These are phyloP conservation scores for Manis pentadactyla DNA, from an alignment of 2,797 vertebrate genomes.

Conservation along the genomic window DNA sequence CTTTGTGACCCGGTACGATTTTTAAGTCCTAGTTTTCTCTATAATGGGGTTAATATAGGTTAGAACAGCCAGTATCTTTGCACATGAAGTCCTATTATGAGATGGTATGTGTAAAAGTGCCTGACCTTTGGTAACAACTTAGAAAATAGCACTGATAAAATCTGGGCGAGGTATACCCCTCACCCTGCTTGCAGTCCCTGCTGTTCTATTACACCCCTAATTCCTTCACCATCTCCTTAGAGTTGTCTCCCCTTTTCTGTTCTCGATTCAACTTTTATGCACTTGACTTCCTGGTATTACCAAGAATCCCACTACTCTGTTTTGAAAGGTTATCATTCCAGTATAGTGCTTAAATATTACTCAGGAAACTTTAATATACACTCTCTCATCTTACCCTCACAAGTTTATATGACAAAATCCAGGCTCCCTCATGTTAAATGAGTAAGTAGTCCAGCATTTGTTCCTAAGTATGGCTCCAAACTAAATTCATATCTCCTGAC, in stretches of 20 bases:
- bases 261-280: background rate
- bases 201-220: background rate
- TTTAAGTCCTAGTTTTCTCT: slow-evolving; percentile 1
- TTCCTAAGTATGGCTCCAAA: background rate
- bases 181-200: background rate
- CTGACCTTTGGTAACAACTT: background rate
- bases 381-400: background rate
- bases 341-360: background rate
- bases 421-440: background rate
- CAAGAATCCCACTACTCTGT: background rate
- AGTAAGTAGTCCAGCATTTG: background rate
- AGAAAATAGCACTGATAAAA: background rate
- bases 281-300: background rate
- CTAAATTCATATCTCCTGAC: background rate
- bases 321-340: slow-evolving; percentile 2
- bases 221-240: background rate
- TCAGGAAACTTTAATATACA: background rate
- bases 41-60: background rate
- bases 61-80: background rate
- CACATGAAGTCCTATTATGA: background rate
- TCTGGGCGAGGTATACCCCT: background rate
- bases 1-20: background rate
- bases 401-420: background rate
- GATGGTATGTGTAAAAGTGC: background rate
- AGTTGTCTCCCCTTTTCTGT: background rate